Evolutionary conservation across 2,797 vertebrate species (phyloP), one percentile per base, ranked within the genome.

Genomic region (Galaxias olidus): DNA sequence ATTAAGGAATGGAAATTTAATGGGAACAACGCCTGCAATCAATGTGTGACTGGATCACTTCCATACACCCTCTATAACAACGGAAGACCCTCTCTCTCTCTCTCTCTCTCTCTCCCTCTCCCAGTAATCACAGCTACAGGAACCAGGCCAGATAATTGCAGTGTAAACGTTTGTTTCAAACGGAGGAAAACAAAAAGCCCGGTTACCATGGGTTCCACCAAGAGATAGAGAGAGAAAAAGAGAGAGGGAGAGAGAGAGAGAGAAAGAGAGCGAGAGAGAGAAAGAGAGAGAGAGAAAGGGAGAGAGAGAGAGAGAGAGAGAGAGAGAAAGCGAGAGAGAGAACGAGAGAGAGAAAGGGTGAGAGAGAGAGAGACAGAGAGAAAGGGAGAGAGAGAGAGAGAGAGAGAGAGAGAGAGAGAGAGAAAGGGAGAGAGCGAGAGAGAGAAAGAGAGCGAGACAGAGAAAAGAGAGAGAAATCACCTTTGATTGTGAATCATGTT

Each of bases 121-220:
- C 72, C 59, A 49, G 74, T 69, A 61, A 83, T 88, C 82, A 81
- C 45, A 70, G 79, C 80, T 61, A 72, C 74, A 69, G 70, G 75
- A 84, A 74, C 69, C 66, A 47, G 46, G 83, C 85, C 86, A 87
- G 75, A 87, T 81, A 69, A 86, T 82, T 87, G 80, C 65, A 68
- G 81, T 78, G 79, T 88, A 85, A 88, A 87, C 79, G 86, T 88
- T 85, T 78, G 81, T 85, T 86, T 80, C 78, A 77, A 30, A 76
- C 64, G 61, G 71, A 64, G 61, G 74, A 73, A 88, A 88, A 88
- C 76, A 89, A 84, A 85, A 46, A 6, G 30, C 30, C 63, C 59
- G 68, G 78, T 81, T 71, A 52, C 83, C 74, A 85, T 85, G 83
- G 30, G 84, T 85, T 84, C 83, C 80, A 73, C 58, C 43, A 80